Percentiles rank a stretch among this genome's conserved stretches.
These are phyloP conservation scores for Trematocara nigrifrons DNA, from an alignment of 2,113 vertebrate species.

Conservation along the genomic window DNA sequence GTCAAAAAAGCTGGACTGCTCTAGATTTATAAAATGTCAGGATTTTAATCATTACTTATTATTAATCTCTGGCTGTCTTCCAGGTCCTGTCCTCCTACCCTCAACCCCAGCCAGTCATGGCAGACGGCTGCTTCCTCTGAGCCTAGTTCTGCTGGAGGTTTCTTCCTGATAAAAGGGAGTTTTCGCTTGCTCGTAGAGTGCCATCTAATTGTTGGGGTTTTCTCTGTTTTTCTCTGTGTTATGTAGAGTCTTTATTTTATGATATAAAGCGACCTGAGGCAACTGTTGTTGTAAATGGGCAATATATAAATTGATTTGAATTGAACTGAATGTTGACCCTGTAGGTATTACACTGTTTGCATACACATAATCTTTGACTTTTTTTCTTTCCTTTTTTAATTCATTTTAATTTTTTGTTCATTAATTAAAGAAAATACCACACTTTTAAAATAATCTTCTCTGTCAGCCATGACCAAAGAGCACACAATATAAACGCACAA, in stretches of 20 bases:
- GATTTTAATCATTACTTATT: neutral
- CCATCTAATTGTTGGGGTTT: neutral
- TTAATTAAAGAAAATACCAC: neutral
- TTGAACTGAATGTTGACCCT: neutral
- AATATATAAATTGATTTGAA: neutral
- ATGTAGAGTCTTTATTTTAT: neutral
- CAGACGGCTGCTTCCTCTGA: neutral
- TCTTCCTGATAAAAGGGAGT: neutral
- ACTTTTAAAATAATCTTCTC: neutral
- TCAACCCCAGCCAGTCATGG: neutral
- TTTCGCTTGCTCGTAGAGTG: neutral
- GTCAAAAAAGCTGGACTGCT: neutral
- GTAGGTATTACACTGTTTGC: neutral
- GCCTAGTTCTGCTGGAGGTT: neutral
- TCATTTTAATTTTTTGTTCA: neutral
- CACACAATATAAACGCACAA: neutral
- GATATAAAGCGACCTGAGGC: neutral
- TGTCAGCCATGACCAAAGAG: neutral
- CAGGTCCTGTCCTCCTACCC: neutral
- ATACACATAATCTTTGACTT: neutral
- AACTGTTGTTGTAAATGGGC: neutral
- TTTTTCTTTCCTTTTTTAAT: neutral
- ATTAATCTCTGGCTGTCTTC: neutral
- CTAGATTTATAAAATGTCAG: neutral
- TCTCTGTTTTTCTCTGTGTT: neutral